Conservation (phyloP, 2,888 invertebrate species). For the Tethea ocularis region DNA sequence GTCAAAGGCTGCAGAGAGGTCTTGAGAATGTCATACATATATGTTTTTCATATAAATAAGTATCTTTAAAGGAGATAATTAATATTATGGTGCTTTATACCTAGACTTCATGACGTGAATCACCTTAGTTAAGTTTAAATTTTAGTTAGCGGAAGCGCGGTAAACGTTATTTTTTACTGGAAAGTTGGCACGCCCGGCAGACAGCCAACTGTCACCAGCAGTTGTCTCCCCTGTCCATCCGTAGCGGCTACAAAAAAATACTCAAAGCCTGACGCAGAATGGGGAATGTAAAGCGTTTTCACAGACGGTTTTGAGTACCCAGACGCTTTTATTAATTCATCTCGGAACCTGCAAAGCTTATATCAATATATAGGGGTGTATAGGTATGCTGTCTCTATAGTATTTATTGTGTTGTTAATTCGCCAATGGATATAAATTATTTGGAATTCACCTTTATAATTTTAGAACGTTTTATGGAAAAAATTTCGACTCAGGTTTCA, state of each 20-base stretch:
- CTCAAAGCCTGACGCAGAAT: conserved; percentile 21
- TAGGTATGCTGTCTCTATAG: no score
- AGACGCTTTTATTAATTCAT: neutral
- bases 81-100: no score
- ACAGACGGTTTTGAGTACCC: neutral
- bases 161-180: conserved; percentile 20
- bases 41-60: no score
- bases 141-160: neutral
- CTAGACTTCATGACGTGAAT: no score
- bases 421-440: no score
- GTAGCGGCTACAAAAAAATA: conserved; percentile 26
- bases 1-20: no score
- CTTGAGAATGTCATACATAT: no score
- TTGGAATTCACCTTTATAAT: no score
- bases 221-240: conserved; percentile 9
- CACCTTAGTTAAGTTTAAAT: neutral
- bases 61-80: no score
- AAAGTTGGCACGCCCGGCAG: conserved; percentile 31
- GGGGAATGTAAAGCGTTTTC: conserved; percentile 24
- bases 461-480: no score
- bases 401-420: no score
- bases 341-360: neutral
- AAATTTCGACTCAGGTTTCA: no score
- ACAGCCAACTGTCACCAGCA: conserved; percentile 37
- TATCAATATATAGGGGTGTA: neutral